A percentile compares a stretch with the other conserved stretches of the same genome.
Evolutionary conservation across 2,888 invertebrate species (phyloP).

Genomic region (Leuctra nigra): DNA sequence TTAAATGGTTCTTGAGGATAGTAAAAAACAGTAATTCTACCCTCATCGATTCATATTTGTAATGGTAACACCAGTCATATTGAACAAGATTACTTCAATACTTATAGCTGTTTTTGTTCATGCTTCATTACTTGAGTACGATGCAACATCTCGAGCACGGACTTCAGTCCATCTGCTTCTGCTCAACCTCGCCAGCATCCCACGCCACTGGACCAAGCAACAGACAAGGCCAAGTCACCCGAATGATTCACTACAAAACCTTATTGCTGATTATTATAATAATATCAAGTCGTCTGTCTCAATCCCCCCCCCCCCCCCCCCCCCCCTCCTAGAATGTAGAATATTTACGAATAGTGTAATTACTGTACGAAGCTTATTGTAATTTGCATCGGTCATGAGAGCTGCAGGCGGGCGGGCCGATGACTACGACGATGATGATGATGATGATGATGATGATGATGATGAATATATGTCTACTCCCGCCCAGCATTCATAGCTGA

Average conservation of each 20-base stretch:
- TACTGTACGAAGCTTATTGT: slow-evolving; percentile 29
- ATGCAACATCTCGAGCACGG: no score
- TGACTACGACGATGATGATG: background rate
- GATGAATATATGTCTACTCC: slow-evolving; percentile 8
- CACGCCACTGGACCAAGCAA: slow-evolving; percentile 7
- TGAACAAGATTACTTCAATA: no score
- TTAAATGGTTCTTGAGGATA: no score
- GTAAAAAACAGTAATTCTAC: no score
- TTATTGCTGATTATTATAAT: slow-evolving; percentile 30
- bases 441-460: background rate
- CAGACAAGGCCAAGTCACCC: slow-evolving; percentile 25
- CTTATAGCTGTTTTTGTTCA: no score
- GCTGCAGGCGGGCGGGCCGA: slow-evolving; percentile 22
- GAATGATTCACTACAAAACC: slow-evolving; percentile 29
- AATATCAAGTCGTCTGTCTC: background rate
- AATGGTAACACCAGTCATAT: no score
- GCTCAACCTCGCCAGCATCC: no score
- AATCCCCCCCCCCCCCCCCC: background rate
- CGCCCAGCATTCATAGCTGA: background rate
- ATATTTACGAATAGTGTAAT: slow-evolving; percentile 28
- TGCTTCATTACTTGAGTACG: no score
- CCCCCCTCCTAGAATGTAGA: background rate
- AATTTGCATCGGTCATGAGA: slow-evolving; percentile 31
- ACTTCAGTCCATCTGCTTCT: no score
- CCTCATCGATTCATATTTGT: no score